Conservation (phyloP, 2,113 vertebrate species). For the Brachionichthys hirsutus region DNA sequence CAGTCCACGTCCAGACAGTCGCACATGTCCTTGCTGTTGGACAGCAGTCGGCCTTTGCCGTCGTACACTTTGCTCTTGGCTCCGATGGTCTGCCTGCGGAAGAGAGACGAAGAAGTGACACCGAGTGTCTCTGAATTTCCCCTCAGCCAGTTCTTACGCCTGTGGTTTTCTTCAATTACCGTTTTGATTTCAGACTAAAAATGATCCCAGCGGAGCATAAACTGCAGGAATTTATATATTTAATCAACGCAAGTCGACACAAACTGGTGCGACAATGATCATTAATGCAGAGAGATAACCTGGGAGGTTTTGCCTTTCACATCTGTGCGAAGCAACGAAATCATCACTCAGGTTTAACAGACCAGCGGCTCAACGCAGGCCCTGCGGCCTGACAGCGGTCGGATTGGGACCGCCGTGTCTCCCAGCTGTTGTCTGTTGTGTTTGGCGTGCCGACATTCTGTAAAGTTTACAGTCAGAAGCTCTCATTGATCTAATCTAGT, state of each 20-base stretch:
- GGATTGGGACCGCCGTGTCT: no score
- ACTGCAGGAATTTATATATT: slow-evolving; percentile 10
- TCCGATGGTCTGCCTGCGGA: slow-evolving; percentile 80
- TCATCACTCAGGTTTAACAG: not conserved
- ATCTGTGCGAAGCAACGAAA: slow-evolving; percentile 12
- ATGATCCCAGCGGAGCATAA: slow-evolving; percentile 14
- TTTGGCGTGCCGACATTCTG: no score
- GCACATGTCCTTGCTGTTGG: slow-evolving; percentile 89
- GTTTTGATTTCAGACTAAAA: slow-evolving; percentile 6
- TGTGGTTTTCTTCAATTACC: slow-evolving; percentile 6
- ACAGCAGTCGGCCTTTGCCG: slow-evolving; percentile 86
- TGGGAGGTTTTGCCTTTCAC: slow-evolving; percentile 23
- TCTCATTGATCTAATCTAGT: no score
- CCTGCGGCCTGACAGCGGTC: no score
- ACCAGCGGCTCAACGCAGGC: not conserved
- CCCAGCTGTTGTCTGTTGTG: no score
- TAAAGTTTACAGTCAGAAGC: no score
- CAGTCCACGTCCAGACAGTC: slow-evolving; percentile 95
- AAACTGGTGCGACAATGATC: slow-evolving; percentile 9
- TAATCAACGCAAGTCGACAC: not conserved
- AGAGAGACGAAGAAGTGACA: slow-evolving; percentile 1
- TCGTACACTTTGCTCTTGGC: slow-evolving; percentile 94
- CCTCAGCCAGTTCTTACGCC: not conserved
- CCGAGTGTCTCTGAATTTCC: not conserved
- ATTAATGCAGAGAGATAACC: slow-evolving; percentile 11